These are phyloP conservation scores for Phengaris alcon DNA, from an alignment of 2,888 invertebrate genomes.

Conservation along the genomic window DNA sequence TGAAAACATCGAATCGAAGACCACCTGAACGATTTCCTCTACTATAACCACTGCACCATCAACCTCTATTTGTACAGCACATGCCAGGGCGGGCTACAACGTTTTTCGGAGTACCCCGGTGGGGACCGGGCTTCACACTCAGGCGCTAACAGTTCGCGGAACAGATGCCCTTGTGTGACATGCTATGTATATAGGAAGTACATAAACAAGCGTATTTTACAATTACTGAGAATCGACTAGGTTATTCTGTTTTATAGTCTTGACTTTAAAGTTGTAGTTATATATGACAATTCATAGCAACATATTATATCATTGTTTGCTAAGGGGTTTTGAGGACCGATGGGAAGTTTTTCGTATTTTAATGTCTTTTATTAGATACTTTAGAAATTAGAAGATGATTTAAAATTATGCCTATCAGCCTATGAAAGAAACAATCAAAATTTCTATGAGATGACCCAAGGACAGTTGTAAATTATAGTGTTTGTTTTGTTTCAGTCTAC, in stretches of 20 bases:
- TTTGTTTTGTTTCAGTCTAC: not conserved
- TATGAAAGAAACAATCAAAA: too few species aligned
- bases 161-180: slow-evolving; percentile 43
- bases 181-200: slow-evolving; percentile 30
- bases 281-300: not conserved
- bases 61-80: not conserved
- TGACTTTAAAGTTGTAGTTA: not conserved
- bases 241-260: not conserved
- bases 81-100: not conserved
- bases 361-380: too few species aligned
- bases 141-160: slow-evolving; percentile 59
- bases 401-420: too few species aligned
- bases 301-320: too few species aligned
- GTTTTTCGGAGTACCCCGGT: slow-evolving; percentile 30
- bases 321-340: too few species aligned
- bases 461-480: not conserved
- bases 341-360: too few species aligned
- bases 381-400: too few species aligned
- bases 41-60: not conserved
- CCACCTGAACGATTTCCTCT: not conserved
- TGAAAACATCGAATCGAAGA: not conserved
- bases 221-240: not conserved
- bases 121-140: slow-evolving; percentile 45
- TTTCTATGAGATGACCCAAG: not conserved
- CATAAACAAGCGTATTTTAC: not conserved